Evolutionary conservation across 2,113 vertebrate species (phyloP), one percentile per base, ranked within the genome.

Genomic region (Aegithalos caudatus): DNA sequence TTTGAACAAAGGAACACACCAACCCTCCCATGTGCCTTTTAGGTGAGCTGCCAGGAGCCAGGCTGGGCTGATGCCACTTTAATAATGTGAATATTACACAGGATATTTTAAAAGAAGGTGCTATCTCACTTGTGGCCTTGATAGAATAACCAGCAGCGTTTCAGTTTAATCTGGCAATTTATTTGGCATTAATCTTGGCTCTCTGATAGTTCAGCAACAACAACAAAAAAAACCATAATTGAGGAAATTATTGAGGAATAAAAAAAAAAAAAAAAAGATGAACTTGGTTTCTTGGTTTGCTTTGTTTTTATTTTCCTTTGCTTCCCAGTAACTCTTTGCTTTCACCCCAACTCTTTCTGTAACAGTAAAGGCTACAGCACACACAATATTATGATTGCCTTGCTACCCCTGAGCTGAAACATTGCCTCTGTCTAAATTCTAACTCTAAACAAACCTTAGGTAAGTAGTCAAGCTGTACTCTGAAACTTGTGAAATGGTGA

Each of bases 1-100:
- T 29, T 70, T 44, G 14, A 35, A 33, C 1, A 48, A 42, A 47
- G n/a, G 6, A 12, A 5, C 5, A 6, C 21, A 25, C 9, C 28
- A 33, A 31, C 3, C 3, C 4, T 2, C 2, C 4, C 27, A 13
- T 3, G 12, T 6, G 24, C 37, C 27, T 57, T 48, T 71, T 4
- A 37, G 33, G 12, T 40, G 48, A 37, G 15, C 35, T 45, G 22
- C 38, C 44, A 58, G 61, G 31, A n/a, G 31, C 67, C 1, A 2
- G 54, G 9, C n/a, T 35, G 37, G 33, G 56, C 42, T 85, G 47
- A 24, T 21, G 18, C 7, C 37, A 31, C 37, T 11, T 2, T 12
- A 35, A 35, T 35, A 64, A 50, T 14, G 19, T 37, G 56, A 67
- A 37, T 7, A 18, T 31, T 22, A 14, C 27, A 35, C 15, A 60